These are phyloP conservation scores for Beroe forskalii DNA, from an alignment of 37 sponge, comb jelly and placozoan genomes.

Conservation along the genomic window DNA sequence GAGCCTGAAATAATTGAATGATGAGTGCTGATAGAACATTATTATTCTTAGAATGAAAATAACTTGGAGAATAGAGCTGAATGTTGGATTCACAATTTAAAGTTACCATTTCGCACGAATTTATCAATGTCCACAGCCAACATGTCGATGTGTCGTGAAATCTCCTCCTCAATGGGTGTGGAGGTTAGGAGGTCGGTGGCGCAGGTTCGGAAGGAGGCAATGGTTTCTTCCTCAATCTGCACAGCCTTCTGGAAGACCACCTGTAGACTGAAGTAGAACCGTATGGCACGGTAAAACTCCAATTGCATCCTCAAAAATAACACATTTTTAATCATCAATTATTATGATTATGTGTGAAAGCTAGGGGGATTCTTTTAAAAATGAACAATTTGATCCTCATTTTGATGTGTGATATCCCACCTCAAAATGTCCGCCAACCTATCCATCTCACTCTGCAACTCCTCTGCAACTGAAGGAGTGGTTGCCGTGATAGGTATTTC, in stretches of 20 bases:
- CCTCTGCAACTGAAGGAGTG: neutral
- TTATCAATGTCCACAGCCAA: neutral
- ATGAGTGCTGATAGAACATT: neutral
- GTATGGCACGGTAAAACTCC: neutral
- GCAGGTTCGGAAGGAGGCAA: neutral
- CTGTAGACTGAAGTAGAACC: neutral
- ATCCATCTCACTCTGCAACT: neutral
- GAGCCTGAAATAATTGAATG: neutral
- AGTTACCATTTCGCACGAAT: neutral
- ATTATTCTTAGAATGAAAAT: neutral
- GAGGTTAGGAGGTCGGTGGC: slow-evolving; percentile 2
- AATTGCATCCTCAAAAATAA: neutral
- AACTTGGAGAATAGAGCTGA: neutral
- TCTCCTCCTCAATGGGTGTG: neutral
- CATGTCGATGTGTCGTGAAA: neutral
- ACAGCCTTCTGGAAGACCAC: neutral
- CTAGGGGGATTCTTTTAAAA: too few relatives aligned
- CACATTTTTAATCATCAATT: too few relatives aligned
- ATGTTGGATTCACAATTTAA: neutral
- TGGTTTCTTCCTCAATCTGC: neutral
- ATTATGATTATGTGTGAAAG: too few relatives aligned
- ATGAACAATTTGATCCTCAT: too few relatives aligned
- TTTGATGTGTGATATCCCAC: too few relatives aligned
- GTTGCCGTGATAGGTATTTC: neutral
- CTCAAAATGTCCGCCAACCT: neutral